Conservation (phyloP, 2,113 vertebrate species). For the Podiceps cristatus region DNA sequence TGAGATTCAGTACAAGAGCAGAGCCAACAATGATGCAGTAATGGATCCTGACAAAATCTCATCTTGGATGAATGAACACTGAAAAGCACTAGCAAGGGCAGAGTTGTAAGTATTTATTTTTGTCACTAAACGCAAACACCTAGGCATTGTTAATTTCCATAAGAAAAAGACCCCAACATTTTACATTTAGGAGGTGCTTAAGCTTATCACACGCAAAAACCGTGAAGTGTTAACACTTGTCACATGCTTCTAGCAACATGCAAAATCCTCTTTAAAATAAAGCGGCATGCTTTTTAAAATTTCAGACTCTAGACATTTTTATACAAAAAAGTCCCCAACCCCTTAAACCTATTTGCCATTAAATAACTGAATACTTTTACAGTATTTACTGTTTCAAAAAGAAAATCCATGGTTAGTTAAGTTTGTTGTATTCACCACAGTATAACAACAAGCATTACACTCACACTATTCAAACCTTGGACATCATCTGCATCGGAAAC, state of each 20-base stretch:
- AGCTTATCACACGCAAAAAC: neutral
- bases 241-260: neutral
- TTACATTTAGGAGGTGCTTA: neutral
- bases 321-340: neutral
- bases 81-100: neutral
- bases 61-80: neutral
- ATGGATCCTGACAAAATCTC: neutral
- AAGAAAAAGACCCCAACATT: neutral
- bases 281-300: neutral
- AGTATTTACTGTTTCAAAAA: neutral
- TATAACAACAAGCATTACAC: constrained; percentile 71
- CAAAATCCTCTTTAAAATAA: neutral
- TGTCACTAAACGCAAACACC: neutral
- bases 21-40: neutral
- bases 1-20: neutral
- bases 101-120: neutral
- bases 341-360: neutral
- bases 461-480: constrained; percentile 88
- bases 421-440: neutral
- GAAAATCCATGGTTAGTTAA: neutral
- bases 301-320: neutral
- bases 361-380: neutral
- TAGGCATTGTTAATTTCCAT: rapidly evolving
- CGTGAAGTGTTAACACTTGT: neutral
- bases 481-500: constrained; percentile 90